Conservation (phyloP, 2,113 vertebrate species). For the Etia nguti region DNA sequence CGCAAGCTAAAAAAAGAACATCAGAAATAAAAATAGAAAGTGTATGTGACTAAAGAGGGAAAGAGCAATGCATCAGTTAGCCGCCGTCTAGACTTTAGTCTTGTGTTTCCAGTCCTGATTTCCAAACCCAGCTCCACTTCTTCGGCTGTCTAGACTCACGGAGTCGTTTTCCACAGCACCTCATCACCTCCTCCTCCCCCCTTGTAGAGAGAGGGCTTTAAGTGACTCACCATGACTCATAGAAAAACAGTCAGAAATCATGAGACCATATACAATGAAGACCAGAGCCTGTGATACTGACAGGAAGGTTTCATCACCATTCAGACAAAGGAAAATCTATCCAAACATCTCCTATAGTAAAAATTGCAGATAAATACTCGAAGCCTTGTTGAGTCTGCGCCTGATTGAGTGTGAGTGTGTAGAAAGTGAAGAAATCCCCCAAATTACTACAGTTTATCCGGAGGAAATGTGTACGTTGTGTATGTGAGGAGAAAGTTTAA, state of each 20-base stretch:
- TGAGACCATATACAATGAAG: conserved; percentile 22
- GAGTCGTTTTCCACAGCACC: conserved; percentile 69
- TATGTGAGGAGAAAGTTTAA: neutral
- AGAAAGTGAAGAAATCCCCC: neutral
- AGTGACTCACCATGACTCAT: conserved; percentile 66
- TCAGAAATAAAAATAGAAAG: conserved; percentile 26
- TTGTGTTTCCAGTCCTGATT: conserved; percentile 59
- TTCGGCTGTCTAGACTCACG: conserved; percentile 61
- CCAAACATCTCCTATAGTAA: neutral
- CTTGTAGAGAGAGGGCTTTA: conserved; percentile 39
- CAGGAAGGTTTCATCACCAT: conserved; percentile 26
- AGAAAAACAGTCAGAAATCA: conserved; percentile 48
- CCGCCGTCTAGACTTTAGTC: conserved; percentile 50
- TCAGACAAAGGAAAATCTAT: neutral
- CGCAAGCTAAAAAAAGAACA: neutral
- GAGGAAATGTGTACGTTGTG: neutral
- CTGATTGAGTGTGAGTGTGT: neutral
- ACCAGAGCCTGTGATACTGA: conserved; percentile 8
- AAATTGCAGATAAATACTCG: neutral
- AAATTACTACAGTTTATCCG: neutral
- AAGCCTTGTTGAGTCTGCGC: neutral
- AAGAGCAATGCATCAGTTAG: conserved; percentile 22
- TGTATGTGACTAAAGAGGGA: neutral
- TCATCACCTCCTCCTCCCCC: conserved; percentile 49
- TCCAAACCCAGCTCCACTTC: conserved; percentile 52